Evolutionary conservation across 92 coral and sea anemone species (phyloP), one percentile per base, ranked within the genome.

Genomic region (Paramuricea clavata): DNA sequence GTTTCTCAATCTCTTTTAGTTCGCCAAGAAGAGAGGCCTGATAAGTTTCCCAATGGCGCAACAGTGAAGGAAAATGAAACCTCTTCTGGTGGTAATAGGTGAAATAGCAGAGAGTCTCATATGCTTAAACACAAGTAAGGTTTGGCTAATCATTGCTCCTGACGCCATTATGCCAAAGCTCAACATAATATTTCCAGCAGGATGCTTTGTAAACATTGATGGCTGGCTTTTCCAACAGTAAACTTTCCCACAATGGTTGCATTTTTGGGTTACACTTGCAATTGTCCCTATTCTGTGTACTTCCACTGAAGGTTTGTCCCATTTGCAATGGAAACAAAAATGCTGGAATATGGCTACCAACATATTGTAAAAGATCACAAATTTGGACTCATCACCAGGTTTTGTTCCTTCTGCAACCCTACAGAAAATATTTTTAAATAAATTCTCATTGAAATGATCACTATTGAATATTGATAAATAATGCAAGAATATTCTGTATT

Each of bases 251-350:
- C 90, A 86, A 8, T 86, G 76, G 10, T 41, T 1, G 39, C 90
- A 86, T 33, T 49, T 6, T 69, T 65, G 64, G 11, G 15, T 41
- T 9, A 87, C 80, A 25, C 60, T 61, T 28, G 77, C 90, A 76
- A 78, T 78, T 1, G 90, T 87, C 8, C 86, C 90, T 35, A 10
- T 27, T 1, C 42, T 21, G 64, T 79, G 79, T 85, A 78, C 49
- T 49, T 74, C n/a, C 15, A 68, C 90, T 26, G 36, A 21, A 6
- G 86, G 90, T n/a, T 30, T 47, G 27, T n/a, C 49, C 59, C 12
- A n/a, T 79, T 81, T 87, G 80, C 86, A 86, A 9, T 79, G 10
- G 61, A 86, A 86, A 47, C 90, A 86, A 49, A 86, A 86, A 39
- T 39, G 44, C 44, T 39, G 44, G 74, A 86, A 9, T 4, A 86